Base-by-base conservation (phyloP, 2,888 invertebrate genomes). In the Drosophila tanythrix region DNA sequence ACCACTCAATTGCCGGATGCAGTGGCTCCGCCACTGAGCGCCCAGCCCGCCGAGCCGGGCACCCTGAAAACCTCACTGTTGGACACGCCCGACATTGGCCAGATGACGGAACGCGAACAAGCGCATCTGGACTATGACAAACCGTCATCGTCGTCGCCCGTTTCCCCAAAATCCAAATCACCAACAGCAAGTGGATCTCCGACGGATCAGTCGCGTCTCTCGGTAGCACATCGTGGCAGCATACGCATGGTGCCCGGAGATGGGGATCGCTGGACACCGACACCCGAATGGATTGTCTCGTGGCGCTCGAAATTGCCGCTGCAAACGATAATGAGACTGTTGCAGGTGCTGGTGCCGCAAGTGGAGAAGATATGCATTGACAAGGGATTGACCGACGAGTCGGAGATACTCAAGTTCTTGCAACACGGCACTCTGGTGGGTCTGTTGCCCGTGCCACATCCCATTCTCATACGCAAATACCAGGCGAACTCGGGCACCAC, bases 331-430 rank as follows among this genome's bases (percentile, higher is more conserved):
- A 99, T 99, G 99, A 94, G 99, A 83, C 95, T 99, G 91, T 94
- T 99, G 82, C 99, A 99, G 94, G 99, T 99, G 36, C 94, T 99
- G 7, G 99, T 99, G 79, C 99, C 99, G 62, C 99, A 99, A 94
- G 99, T 99, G 29, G 99, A 99, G 94, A 99, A 99, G 94, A 99
- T 99, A 88, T 99, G 99, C 94, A 99, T 99, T 91, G 99, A 99
- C 93, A 99, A 98, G 93, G 99, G 99, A 0, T 94, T 99, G 81
- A 99, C 99, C 5, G 99, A 99, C 94, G 99, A 99, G 94, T 99
- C 98, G 86, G 99, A 99, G 94, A 99, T 99, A 93, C 95, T 99
- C 68, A 99, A 99, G 91, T 99, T 99, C 94, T 95, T 99, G 71
- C 99, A 99, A 94, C 99, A 99, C 93, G 99, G 99, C 71, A 99